Conservation (phyloP, 2,888 invertebrate genomes). For the Flabesymbios commensalis region DNA sequence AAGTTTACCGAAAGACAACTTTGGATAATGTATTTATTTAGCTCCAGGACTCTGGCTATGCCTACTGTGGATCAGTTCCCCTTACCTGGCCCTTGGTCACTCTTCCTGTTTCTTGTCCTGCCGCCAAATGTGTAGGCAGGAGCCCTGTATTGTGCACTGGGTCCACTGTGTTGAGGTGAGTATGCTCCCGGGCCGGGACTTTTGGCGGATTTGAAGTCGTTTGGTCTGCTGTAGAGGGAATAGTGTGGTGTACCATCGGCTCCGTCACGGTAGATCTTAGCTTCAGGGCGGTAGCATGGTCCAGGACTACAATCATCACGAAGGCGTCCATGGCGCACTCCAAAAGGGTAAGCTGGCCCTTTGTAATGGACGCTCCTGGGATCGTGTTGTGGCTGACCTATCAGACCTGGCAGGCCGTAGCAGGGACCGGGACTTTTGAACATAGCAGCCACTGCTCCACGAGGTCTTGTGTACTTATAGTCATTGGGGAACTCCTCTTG, state of each 20-base stretch:
- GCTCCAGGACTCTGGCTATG: neutral
- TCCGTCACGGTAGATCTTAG: slow-evolving; percentile 46
- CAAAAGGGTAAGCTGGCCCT: slow-evolving; percentile 41
- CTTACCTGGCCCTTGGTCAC: slow-evolving; percentile 59
- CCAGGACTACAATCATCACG: slow-evolving; percentile 32
- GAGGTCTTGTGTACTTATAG: slow-evolving; percentile 39
- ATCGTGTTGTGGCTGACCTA: slow-evolving; percentile 41
- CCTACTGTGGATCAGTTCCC: neutral
- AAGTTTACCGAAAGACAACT: too few relatives aligned
- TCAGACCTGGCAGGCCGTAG: slow-evolving; percentile 44
- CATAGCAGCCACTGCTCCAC: slow-evolving; percentile 49
- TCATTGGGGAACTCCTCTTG: neutral
- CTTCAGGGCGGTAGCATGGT: slow-evolving; percentile 31
- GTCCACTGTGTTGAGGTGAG: slow-evolving; percentile 50
- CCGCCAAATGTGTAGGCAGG: slow-evolving; percentile 57
- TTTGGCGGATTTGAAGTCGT: slow-evolving; percentile 40
- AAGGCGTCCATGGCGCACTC: slow-evolving; percentile 34
- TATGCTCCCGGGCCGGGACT: slow-evolving; percentile 60
- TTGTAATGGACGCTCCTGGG: slow-evolving; percentile 40
- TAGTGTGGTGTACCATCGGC: slow-evolving; percentile 56
- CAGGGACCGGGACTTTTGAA: slow-evolving; percentile 45
- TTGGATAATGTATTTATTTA: neutral
- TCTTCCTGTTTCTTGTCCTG: slow-evolving; percentile 44
- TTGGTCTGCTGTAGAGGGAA: slow-evolving; percentile 48
- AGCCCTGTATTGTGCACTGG: slow-evolving; percentile 38